A percentile compares a stretch with the other conserved stretches of the same genome.
Evolutionary conservation across 2,888 invertebrate species (phyloP).

Genomic region (Caenorhabditis macrosperma): DNA sequence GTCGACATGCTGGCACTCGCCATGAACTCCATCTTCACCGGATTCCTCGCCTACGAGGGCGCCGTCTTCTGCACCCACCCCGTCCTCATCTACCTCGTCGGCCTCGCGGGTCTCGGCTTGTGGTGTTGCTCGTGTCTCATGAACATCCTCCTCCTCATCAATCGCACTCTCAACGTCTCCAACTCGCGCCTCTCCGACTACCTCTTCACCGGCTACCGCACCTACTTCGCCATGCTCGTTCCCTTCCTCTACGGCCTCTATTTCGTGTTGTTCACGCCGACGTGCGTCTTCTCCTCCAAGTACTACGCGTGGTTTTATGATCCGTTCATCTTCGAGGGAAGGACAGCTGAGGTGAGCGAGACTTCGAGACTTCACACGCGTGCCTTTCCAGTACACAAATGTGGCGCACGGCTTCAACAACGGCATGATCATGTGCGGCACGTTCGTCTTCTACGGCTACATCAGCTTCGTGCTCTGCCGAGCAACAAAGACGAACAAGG

Average conservation of each 20-base stretch:
- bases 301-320: constrained; percentile 59
- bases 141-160: constrained; percentile 52
- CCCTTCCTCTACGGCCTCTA: constrained; percentile 59
- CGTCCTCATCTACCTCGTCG: constrained; percentile 18
- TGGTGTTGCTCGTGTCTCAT: constrained; percentile 60
- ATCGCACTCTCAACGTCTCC: constrained; percentile 41
- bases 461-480: constrained; percentile 37
- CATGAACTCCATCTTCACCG: constrained; percentile 50
- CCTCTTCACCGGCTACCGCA: constrained; percentile 45
- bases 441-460: constrained; percentile 41
- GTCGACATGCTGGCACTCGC: constrained; percentile 50
- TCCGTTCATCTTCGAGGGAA: constrained; percentile 47
- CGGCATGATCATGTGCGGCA: constrained; percentile 44
- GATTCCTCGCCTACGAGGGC: constrained; percentile 21
- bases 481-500: background rate
- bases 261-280: constrained; percentile 57
- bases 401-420: constrained; percentile 55
- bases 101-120: constrained; percentile 38
- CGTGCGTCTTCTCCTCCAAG: constrained; percentile 46
- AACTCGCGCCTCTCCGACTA: constrained; percentile 31
- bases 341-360: constrained; percentile 9
- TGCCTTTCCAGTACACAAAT: constrained; percentile 46
- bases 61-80: constrained; percentile 44
- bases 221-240: constrained; percentile 33
- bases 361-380: background rate